These are phyloP conservation scores for Cyprinus carpio DNA, from an alignment of 2,113 vertebrate species.

Conservation along the genomic window DNA sequence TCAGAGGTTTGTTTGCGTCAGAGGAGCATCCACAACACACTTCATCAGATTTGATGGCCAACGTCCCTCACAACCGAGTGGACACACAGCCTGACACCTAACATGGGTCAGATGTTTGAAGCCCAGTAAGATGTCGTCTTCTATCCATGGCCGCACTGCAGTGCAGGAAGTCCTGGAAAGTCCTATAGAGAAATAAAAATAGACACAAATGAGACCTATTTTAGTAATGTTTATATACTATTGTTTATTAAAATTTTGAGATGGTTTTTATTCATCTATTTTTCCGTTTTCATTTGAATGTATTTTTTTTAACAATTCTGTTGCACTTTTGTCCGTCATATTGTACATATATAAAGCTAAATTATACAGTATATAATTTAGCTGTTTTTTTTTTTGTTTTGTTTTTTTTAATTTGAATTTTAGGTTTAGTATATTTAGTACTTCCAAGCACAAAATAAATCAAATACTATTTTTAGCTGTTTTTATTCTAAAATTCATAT, in stretches of 20 bases:
- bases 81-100: slow-evolving; percentile 79
- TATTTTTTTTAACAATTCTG: not conserved
- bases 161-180: not conserved
- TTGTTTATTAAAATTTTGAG: not conserved
- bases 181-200: not conserved
- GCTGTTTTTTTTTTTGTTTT: no score
- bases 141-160: not conserved
- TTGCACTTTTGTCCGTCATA: not conserved
- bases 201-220: not conserved
- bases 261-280: not conserved
- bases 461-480: no score
- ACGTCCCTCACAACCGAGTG: slow-evolving; percentile 58
- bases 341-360: no score
- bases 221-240: not conserved
- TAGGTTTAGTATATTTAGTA: no score
- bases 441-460: no score
- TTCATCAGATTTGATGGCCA: slow-evolving; percentile 84
- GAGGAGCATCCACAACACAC: slow-evolving; percentile 87
- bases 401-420: no score
- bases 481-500: no score
- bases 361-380: no score
- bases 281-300: not conserved
- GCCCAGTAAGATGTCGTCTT: slow-evolving; percentile 76
- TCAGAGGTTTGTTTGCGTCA: slow-evolving; percentile 88
- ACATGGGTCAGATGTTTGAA: slow-evolving; percentile 82